Percentiles rank a stretch among this genome's conserved stretches.
Evolutionary conservation across 2,888 invertebrate genomes (phyloP).

Genomic region (Drymonia ruficornis): DNA sequence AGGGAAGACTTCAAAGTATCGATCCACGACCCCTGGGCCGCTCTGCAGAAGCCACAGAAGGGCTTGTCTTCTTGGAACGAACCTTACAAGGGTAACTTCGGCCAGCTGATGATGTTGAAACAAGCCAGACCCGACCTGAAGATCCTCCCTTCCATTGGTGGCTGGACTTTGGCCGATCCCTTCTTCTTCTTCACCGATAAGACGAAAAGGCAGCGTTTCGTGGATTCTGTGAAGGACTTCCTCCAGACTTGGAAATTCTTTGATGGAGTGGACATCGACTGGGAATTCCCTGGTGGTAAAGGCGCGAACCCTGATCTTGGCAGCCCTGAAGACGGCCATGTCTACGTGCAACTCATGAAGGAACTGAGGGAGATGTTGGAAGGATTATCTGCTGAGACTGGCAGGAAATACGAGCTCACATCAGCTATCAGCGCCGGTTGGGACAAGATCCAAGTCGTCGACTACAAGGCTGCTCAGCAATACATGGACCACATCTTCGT

Average conservation of each 20-base stretch:
- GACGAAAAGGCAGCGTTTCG: slow-evolving; percentile 70
- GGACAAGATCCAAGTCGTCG: slow-evolving; percentile 80
- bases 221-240: slow-evolving; percentile 76
- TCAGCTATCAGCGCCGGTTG: slow-evolving; percentile 81
- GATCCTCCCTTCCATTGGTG: slow-evolving; percentile 76
- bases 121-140: slow-evolving; percentile 76
- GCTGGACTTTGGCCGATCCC: slow-evolving; percentile 79
- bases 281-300: slow-evolving; percentile 82
- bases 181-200: slow-evolving; percentile 78
- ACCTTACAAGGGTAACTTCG: slow-evolving; percentile 80
- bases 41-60: slow-evolving; percentile 78
- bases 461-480: slow-evolving; percentile 74
- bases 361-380: slow-evolving; percentile 76
- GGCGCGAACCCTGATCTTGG: slow-evolving; percentile 78
- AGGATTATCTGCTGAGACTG: slow-evolving; percentile 68
- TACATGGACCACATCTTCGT: slow-evolving; percentile 81
- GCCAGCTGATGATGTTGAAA: slow-evolving; percentile 78
- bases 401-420: slow-evolving; percentile 76
- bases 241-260: slow-evolving; percentile 80
- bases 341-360: slow-evolving; percentile 72
- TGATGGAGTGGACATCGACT: slow-evolving; percentile 79
- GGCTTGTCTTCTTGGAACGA: slow-evolving; percentile 79
- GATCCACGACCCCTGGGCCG: slow-evolving; percentile 81
- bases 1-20: slow-evolving; percentile 79
- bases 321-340: slow-evolving; percentile 70